These are phyloP conservation scores for Branchipolynoe longqiensis DNA, from an alignment of 2,888 invertebrate genomes.

Conservation along the genomic window DNA sequence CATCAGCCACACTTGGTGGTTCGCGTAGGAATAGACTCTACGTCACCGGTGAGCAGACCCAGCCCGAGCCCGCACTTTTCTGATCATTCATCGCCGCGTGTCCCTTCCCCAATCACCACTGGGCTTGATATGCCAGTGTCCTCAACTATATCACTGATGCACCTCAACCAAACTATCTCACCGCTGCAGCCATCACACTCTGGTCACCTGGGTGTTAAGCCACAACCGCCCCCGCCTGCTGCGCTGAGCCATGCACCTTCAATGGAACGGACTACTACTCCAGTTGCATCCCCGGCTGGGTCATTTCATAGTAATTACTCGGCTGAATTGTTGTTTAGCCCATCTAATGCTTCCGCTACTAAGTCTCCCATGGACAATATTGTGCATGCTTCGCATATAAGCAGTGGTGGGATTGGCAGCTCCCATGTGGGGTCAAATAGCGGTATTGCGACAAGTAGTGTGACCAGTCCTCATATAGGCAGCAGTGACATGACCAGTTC, in stretches of 20 bases:
- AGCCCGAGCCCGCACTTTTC: slow-evolving; percentile 22
- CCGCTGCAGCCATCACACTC: too few species aligned
- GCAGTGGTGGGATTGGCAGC: too few species aligned
- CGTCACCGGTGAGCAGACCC: too few species aligned
- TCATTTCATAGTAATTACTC: slow-evolving; percentile 43
- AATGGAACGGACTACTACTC: background rate
- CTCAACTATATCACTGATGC: background rate
- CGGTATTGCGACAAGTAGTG: too few species aligned
- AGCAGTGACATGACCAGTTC: too few species aligned
- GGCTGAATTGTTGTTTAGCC: slow-evolving; percentile 20
- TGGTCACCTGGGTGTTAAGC: too few species aligned
- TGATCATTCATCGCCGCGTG: background rate
- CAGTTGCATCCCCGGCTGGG: slow-evolving; percentile 1
- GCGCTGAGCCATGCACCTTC: too few species aligned
- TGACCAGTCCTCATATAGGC: too few species aligned
- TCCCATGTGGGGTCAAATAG: too few species aligned
- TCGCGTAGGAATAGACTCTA: too few species aligned
- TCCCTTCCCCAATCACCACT: background rate
- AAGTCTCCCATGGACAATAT: slow-evolving; percentile 19
- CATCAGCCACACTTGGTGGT: too few species aligned
- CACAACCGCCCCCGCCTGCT: too few species aligned
- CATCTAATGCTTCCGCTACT: background rate
- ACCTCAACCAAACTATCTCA: background rate
- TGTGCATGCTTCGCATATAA: background rate
- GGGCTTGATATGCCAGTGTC: background rate